Evolutionary conservation across 2,797 vertebrate genomes (phyloP).

Genomic region (Sebastes oblongus): DNA sequence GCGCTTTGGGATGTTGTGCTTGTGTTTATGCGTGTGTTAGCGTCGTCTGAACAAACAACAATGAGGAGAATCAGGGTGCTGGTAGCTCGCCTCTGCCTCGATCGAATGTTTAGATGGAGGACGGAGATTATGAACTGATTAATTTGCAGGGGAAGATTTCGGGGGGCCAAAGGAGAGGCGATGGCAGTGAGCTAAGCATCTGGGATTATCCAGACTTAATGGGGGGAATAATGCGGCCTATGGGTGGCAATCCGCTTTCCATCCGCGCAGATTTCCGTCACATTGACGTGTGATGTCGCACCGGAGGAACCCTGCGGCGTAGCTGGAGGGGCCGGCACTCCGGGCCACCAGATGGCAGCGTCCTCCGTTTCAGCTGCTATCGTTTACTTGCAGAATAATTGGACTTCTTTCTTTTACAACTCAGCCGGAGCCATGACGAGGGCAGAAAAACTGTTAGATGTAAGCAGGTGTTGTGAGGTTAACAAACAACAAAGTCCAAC

Average conservation of each 20-base stretch:
- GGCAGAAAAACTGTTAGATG: not conserved
- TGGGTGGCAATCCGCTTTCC: conserved; percentile 67
- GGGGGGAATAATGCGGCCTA: conserved; percentile 68
- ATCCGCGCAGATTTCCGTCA: conserved; percentile 60
- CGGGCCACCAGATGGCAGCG: not conserved
- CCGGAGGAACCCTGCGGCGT: not conserved
- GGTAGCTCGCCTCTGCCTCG: not conserved
- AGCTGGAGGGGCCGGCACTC: not conserved
- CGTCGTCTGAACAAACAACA: conserved; percentile 39
- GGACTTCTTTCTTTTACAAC: not conserved
- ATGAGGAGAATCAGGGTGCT: conserved; percentile 14
- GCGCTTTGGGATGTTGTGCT: conserved; percentile 13
- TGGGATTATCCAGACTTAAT: conserved; percentile 77
- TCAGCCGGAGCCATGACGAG: not conserved
- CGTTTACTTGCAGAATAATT: not conserved
- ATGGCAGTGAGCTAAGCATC: conserved; percentile 68
- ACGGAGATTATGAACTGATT: conserved; percentile 70
- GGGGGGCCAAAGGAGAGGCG: conserved; percentile 55
- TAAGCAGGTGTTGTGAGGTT: not conserved
- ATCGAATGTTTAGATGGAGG: conserved; percentile 41
- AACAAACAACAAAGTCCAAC: not conserved
- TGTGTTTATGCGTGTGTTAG: not conserved
- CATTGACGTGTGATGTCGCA: conserved; percentile 53
- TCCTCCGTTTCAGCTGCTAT: not conserved
- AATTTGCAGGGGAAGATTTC: conserved; percentile 69